A percentile compares a stretch with the other conserved stretches of the same genome.
These are phyloP conservation scores for Pseudorhombus dupliciocellatus DNA, from an alignment of 2,113 vertebrate species.

Conservation along the genomic window DNA sequence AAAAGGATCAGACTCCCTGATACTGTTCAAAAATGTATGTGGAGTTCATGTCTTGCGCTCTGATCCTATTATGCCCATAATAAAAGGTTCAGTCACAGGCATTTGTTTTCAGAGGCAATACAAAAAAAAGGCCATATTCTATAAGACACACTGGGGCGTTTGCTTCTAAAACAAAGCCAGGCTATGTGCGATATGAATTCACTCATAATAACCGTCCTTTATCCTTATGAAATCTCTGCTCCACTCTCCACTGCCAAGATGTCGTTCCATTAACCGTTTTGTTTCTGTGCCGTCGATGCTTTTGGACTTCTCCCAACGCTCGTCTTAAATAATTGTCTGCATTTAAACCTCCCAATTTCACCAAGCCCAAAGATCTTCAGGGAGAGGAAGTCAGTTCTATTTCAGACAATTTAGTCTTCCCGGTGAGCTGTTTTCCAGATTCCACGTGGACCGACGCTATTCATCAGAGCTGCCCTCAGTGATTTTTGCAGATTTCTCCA, in stretches of 20 bases:
- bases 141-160: neutral
- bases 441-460: constrained; percentile 1
- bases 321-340: constrained; percentile 40
- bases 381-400: constrained; percentile 44
- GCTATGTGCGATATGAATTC: constrained; percentile 22
- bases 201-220: constrained; percentile 51
- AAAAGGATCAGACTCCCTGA: neutral
- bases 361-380: constrained; percentile 26
- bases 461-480: constrained; percentile 3
- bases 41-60: no score
- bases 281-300: constrained; percentile 44
- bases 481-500: constrained; percentile 49
- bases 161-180: constrained; percentile 12
- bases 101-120: neutral
- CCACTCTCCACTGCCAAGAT: constrained; percentile 48
- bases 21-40: neutral
- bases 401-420: constrained; percentile 16
- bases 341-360: constrained; percentile 26
- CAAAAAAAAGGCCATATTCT: neutral
- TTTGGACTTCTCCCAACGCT: constrained; percentile 50
- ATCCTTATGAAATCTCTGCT: constrained; percentile 55
- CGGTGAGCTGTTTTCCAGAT: constrained; percentile 26
- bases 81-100: neutral
- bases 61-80: neutral
- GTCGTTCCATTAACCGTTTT: constrained; percentile 36